phyloP scores from a whole-genome alignment of 2,888 invertebrate genomes.

The Sabellastarte sp. region DNA sequence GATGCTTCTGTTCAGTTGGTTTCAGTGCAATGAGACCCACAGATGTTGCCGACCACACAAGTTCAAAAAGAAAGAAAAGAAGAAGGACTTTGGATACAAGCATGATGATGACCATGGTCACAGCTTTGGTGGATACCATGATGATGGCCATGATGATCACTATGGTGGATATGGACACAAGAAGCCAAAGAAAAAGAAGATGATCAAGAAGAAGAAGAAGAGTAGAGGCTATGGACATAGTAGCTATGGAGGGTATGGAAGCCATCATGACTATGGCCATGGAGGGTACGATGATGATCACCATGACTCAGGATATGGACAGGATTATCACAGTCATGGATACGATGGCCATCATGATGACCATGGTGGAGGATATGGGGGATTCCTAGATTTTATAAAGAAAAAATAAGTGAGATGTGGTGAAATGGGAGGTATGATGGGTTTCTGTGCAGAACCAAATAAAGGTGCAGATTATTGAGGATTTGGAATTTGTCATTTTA shows the following conservation, averaged over 20 bases:
- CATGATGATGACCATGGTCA: neutral
- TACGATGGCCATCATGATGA: neutral
- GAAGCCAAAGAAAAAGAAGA: neutral
- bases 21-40: neutral
- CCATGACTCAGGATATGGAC: neutral
- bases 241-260: neutral
- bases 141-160: neutral
- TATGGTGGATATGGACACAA: neutral
- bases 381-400: neutral
- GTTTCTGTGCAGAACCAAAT: too few relatives aligned
- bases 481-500: too few relatives aligned
- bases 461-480: too few relatives aligned
- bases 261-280: neutral
- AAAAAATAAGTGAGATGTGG: too few relatives aligned
- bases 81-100: neutral
- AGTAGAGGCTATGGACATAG: neutral
- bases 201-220: neutral
- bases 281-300: neutral
- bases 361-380: neutral
- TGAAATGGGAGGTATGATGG: too few relatives aligned
- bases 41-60: neutral
- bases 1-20: neutral
- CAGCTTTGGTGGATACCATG: neutral
- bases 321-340: neutral
- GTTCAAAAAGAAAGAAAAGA: slow-evolving; percentile 6